Base-by-base conservation (phyloP, 2,888 invertebrate genomes). In the Plusia festucae region DNA sequence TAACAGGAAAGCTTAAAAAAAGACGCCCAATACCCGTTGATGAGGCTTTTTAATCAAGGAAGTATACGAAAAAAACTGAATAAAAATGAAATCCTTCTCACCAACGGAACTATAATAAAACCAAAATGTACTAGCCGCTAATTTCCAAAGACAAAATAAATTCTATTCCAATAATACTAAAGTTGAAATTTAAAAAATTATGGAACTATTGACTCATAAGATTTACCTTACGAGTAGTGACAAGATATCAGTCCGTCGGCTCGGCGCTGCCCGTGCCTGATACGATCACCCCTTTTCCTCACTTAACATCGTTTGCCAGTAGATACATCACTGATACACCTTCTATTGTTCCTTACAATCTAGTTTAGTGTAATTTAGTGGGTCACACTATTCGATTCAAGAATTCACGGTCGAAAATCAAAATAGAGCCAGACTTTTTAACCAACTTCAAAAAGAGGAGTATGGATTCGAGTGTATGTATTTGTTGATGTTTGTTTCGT, bases 281-380 rank as follows among this genome's bases (percentile, higher is more conserved):
- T 73, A 73, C 73, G 67, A 73, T 73, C 77, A 67, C 73, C 77
- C 73, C 73, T 76, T 76, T 76, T 65, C 66, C 73, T 59, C 58
- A 61, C 59, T 74, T 74, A 69, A 69, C 71, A 59, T 13, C 58
- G 70, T 66, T 73, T 53, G 56, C 67, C 32, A 62, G 49, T 73
- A 72, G 67, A 76, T 76, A 76, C 53, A 73, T 46, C 62, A 66
- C 56, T 55, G 73, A 73, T 76, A 72, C 24, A 62, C 51, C 59
- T 52, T 59, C 56, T 76, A 61, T 60, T 60, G 77, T 72, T 67
- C 62, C 61, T 76, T 53, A 76, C 59, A 60, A 76, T 40, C 59
- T 67, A 65, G 77, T 72, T 72, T 62, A 76, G 34, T 51, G 49
- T 34, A 54, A 67, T 72, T 73, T 73, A 59, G 49, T 56, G 66